A percentile compares a stretch with the other conserved stretches of the same genome.
Conservation (phyloP, 1,140 invertebrate species). For the Drosophila kohkoa region DNA sequence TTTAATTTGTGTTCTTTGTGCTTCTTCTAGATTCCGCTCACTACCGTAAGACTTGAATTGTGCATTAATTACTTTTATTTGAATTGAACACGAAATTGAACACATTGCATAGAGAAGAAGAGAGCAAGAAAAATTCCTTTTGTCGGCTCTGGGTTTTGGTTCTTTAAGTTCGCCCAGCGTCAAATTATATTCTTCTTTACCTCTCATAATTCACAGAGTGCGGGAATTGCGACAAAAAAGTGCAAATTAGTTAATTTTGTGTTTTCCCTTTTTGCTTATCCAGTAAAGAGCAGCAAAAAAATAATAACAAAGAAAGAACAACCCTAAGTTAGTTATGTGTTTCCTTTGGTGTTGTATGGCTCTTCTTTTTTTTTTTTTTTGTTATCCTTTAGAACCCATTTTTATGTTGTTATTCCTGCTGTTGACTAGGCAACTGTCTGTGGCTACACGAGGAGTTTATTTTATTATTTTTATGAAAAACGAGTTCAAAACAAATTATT, state of each 20-base stretch:
- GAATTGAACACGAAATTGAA: conserved; percentile 74
- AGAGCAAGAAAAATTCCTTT: conserved; percentile 24
- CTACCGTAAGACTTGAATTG: conserved; percentile 80
- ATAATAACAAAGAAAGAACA: conserved; percentile 5
- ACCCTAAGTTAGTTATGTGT: conserved; percentile 54
- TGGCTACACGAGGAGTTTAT: neutral
- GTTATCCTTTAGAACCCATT: conserved; percentile 5
- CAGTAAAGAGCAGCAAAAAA: conserved; percentile 18
- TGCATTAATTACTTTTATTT: conserved; percentile 82
- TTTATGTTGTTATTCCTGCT: conserved; percentile 19
- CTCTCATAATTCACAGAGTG: conserved; percentile 49
- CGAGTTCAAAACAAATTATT: conserved; percentile 7
- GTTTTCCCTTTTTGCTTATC: conserved; percentile 10
- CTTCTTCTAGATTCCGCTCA: conserved; percentile 80
- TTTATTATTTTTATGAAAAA: conserved; percentile 8
- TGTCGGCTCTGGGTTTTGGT: conserved; percentile 40
- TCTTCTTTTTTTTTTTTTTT: conserved; percentile 13
- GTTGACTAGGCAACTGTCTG: conserved; percentile 25
- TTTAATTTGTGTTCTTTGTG: conserved; percentile 81
- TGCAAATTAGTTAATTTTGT: conserved; percentile 67
- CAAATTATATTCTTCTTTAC: conserved; percentile 43
- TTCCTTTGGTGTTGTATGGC: conserved; percentile 63
- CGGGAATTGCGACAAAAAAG: conserved; percentile 75
- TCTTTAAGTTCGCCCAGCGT: conserved; percentile 34
- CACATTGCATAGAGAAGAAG: conserved; percentile 37